phyloP scores from a whole-genome alignment of 2,113 vertebrate genomes.

The Gracilinanus agilis region DNA sequence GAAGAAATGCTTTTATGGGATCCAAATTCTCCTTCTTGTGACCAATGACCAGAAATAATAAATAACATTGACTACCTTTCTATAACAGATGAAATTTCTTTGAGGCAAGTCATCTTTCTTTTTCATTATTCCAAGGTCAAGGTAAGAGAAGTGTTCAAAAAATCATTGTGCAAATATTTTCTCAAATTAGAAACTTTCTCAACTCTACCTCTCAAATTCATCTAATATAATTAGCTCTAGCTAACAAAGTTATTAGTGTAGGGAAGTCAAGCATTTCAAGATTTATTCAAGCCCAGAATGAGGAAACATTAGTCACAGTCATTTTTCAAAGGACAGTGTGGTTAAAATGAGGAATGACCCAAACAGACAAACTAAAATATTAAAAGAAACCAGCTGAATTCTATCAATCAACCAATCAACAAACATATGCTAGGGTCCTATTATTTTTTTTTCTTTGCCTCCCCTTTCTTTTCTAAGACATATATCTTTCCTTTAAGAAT shows the following conservation, averaged over 20 bases:
- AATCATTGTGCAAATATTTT: not conserved
- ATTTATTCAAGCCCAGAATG: not conserved
- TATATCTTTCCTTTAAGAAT: not conserved
- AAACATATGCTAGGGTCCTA: not conserved
- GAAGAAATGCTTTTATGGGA: not conserved
- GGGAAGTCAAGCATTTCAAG: not conserved
- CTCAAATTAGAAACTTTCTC: not conserved
- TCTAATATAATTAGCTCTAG: not conserved
- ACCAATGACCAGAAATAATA: not conserved
- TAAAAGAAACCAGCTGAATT: not conserved
- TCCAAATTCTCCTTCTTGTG: not conserved
- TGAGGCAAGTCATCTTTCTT: not conserved
- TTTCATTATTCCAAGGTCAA: not conserved
- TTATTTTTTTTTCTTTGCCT: not conserved
- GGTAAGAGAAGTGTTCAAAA: not conserved
- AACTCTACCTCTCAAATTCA: not conserved
- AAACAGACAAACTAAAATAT: not conserved
- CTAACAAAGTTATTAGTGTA: not conserved
- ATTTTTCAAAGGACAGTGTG: not conserved
- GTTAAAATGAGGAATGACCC: not conserved
- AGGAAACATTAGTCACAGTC: not conserved
- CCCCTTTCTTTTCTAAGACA: not conserved
- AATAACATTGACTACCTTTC: constrained; percentile 3
- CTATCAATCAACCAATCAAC: not conserved
- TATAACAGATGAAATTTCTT: not conserved